These are phyloP conservation scores for Osmerus eperlanus DNA, from an alignment of 2,113 vertebrate species.

Conservation along the genomic window DNA sequence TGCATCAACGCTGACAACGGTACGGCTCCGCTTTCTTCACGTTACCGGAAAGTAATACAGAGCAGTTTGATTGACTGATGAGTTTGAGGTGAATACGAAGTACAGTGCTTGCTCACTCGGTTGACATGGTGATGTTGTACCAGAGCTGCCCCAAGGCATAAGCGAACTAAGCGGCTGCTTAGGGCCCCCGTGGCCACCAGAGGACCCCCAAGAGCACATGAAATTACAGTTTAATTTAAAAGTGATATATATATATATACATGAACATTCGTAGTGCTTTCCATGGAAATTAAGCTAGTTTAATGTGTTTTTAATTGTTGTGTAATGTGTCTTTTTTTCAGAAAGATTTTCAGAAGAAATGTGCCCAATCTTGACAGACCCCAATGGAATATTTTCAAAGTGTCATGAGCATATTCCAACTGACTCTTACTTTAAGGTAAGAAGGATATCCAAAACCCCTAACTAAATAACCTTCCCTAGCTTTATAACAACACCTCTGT, in stretches of 20 bases:
- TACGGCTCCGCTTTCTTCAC: slow-evolving; percentile 34
- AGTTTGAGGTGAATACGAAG: too few relatives aligned
- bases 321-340: slow-evolving; percentile 38
- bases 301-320: neutral
- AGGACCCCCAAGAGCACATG: too few relatives aligned
- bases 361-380: slow-evolving; percentile 66
- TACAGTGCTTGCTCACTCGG: too few relatives aligned
- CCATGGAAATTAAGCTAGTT: neutral
- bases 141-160: too few relatives aligned
- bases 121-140: too few relatives aligned
- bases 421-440: slow-evolving; percentile 63
- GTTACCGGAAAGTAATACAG: too few relatives aligned
- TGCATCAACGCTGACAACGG: slow-evolving; percentile 74
- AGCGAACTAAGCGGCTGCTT: too few relatives aligned
- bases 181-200: too few relatives aligned
- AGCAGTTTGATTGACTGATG: too few relatives aligned
- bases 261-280: neutral
- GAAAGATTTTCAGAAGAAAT: slow-evolving; percentile 73
- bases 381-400: slow-evolving; percentile 68
- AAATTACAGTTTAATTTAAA: too few relatives aligned
- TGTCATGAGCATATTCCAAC: slow-evolving; percentile 71
- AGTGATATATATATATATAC: too few relatives aligned
- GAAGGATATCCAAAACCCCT: neutral
- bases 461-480: too few relatives aligned
- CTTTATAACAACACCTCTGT: neutral